Conservation (phyloP, 2,797 vertebrate genomes). For the Petrocephalus schoutedeni region DNA sequence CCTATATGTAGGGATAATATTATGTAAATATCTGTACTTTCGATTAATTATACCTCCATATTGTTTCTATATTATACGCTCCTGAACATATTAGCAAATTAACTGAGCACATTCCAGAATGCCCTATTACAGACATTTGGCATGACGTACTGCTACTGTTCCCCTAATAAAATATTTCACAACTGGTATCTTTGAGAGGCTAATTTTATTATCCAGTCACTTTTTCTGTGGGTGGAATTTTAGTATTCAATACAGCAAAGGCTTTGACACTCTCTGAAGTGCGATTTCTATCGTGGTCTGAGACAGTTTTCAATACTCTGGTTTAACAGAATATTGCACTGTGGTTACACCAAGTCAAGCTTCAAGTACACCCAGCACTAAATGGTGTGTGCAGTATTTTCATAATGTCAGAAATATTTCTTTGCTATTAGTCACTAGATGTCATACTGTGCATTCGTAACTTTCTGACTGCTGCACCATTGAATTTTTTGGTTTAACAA, state of each 20-base stretch:
- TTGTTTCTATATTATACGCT: neutral
- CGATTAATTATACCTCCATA: neutral
- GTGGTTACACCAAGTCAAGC: neutral
- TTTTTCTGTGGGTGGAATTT: neutral
- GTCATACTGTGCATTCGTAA: neutral
- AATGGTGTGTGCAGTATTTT: neutral
- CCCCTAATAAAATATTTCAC: neutral
- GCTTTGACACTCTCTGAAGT: neutral
- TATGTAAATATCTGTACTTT: neutral
- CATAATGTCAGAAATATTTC: neutral
- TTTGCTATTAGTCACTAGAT: neutral
- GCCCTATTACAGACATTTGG: neutral
- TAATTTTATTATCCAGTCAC: neutral
- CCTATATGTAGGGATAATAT: neutral
- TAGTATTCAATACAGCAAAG: neutral
- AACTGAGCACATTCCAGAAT: neutral
- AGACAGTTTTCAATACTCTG: neutral
- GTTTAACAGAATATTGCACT: neutral
- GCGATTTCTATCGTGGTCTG: neutral
- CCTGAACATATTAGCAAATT: neutral
- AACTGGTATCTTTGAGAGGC: neutral
- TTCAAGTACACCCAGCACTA: neutral
- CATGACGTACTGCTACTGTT: neutral
- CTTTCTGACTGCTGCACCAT: neutral
- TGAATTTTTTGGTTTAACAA: no score